Evolutionary conservation across 2,888 invertebrate species (phyloP), one percentile per base, ranked within the genome.

Genomic region (Pilophorus perplexus): DNA sequence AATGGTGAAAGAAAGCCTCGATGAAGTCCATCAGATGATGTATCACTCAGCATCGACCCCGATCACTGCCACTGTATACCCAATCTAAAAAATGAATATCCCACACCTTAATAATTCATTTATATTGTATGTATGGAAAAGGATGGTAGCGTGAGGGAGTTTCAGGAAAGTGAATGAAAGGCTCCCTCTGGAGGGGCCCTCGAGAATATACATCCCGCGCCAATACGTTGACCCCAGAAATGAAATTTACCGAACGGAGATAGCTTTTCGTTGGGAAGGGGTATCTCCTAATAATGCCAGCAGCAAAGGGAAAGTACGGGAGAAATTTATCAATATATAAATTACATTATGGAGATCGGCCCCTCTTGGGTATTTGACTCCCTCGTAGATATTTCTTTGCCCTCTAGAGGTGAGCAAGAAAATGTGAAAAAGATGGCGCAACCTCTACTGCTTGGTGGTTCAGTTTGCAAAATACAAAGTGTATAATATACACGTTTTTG

Each of bases 211-310:
- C 33, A 8, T 48, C 20, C 20, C 48, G 48, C 12, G 20, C 20
- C 48, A 22, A 20, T 48, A 48, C 20, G 59, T 59, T 59, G 42
- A 42, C 59, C 59, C 59, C 33, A 22, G 38, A 59, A 42, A 59
- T 59, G 59, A 42, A 59, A 59, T 59, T 59, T 40, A 27, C 59
- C 27, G 59, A 28, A 28, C 27, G 52, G 28, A 14, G 33, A 33
- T 33, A 33, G 33, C 33, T 33, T n/a, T 33, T 33, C 33, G 33
- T 6, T 33, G 12, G 33, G 6, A 33, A 6, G 33, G 12, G 33
- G 33, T 6, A 6, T 6, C 6, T 33, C 33, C 33, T 33, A 33
- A 33, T 33, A 33, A 33, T 33, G 33, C 33, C 33, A 12, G 33
- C 33, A 33, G 33, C 33, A 8, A 33, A 6, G 33, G 12, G 33